Evolutionary conservation across 2,888 invertebrate species (phyloP).

Genomic region (Biston stratarius): DNA sequence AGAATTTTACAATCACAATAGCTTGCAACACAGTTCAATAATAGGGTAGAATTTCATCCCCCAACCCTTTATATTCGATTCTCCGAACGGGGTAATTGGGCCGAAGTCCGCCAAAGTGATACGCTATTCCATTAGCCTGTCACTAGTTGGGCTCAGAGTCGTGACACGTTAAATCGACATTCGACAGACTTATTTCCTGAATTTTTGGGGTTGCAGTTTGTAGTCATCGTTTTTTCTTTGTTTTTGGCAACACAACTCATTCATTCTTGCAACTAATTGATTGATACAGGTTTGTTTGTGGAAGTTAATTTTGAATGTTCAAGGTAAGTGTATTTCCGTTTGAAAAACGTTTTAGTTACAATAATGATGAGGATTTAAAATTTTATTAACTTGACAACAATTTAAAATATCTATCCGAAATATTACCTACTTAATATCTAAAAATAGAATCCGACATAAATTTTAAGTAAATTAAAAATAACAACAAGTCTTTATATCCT

Average conservation of each 20-base stretch:
- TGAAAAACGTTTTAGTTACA: too few species aligned
- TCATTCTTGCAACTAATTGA: not conserved
- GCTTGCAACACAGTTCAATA: conserved; percentile 3
- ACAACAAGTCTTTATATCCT: too few species aligned
- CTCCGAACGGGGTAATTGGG: conserved; percentile 23
- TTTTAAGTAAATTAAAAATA: too few species aligned
- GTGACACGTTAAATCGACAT: conserved; percentile 41
- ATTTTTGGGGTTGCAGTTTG: conserved; percentile 4
- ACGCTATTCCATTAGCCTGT: conserved; percentile 42
- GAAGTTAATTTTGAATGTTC: too few species aligned
- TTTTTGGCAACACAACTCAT: not conserved
- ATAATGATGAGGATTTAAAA: too few species aligned
- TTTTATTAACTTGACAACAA: too few species aligned
- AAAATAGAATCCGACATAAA: too few species aligned
- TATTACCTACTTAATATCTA: too few species aligned
- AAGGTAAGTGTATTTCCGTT: too few species aligned
- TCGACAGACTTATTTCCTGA: conserved; percentile 39
- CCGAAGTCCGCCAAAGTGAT: conserved; percentile 28
- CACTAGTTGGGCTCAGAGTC: conserved; percentile 29
- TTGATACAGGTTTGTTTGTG: not conserved
- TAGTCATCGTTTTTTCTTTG: not conserved
- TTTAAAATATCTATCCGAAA: too few species aligned
- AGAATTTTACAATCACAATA: not conserved
- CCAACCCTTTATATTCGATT: conserved; percentile 12
- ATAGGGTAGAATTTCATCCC: conserved; percentile 6